phyloP scores from a whole-genome alignment of 2,797 vertebrate genomes.

The Columba guinea region DNA sequence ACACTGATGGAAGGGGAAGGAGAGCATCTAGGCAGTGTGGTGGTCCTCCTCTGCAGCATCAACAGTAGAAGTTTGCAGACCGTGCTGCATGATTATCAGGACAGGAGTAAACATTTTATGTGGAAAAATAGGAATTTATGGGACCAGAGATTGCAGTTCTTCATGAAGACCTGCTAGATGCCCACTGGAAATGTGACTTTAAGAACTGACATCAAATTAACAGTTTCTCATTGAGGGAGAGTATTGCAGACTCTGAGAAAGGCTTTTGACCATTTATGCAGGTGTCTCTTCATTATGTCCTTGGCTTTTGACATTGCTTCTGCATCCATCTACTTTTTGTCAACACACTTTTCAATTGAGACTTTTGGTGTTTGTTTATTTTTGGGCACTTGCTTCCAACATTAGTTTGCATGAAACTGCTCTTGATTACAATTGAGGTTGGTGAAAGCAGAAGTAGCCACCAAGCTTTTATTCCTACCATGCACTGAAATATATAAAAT shows the following conservation, averaged over 20 bases:
- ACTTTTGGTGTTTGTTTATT: background rate
- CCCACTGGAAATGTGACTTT: background rate
- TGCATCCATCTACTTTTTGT: accelerated
- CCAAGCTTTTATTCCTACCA: background rate
- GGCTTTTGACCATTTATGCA: background rate
- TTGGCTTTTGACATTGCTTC: background rate
- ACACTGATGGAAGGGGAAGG: background rate
- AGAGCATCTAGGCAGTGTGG: accelerated
- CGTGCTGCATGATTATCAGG: background rate
- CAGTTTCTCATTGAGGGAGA: background rate
- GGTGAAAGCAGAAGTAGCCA: background rate
- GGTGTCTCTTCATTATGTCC: accelerated
- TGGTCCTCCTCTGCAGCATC: background rate
- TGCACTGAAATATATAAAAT: background rate
- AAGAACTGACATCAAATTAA: background rate
- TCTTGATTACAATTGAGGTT: accelerated
- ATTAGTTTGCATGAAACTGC: background rate
- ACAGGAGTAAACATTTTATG: accelerated
- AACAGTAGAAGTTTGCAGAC: background rate
- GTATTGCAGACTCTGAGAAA: background rate
- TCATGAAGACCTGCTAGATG: background rate
- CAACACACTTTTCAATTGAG: background rate
- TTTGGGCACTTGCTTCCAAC: background rate
- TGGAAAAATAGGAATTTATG: accelerated
- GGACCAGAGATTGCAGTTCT: background rate